phyloP scores from a whole-genome alignment of 2,113 vertebrate species.

The Eurypyga helias region DNA sequence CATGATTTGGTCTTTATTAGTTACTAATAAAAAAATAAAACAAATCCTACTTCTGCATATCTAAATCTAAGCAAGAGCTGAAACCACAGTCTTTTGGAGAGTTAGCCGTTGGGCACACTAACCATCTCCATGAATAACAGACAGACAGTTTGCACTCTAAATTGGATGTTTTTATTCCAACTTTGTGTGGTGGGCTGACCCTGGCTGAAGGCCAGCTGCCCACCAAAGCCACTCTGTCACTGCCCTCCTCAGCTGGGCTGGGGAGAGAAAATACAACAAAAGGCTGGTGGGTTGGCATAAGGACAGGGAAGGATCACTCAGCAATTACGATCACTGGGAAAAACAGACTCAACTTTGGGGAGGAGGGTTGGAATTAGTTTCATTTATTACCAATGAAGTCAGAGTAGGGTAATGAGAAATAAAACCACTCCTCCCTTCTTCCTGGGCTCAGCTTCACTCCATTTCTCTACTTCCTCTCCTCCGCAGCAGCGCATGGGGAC shows the following conservation, averaged over 20 bases:
- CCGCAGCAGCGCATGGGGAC: fast-evolving
- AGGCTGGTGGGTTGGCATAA: too few species aligned
- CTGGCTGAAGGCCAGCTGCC: too few species aligned
- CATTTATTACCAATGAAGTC: too few species aligned
- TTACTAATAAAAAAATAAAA: not conserved
- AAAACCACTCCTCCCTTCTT: not conserved
- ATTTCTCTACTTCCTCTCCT: not conserved
- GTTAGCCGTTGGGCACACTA: not conserved
- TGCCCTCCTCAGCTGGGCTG: too few species aligned
- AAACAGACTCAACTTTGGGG: too few species aligned
- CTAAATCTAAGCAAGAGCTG: not conserved
- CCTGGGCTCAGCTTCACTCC: not conserved
- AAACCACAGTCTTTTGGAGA: not conserved
- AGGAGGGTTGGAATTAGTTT: too few species aligned
- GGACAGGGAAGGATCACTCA: too few species aligned
- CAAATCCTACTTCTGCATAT: not conserved
- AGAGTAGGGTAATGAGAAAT: too few species aligned
- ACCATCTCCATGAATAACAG: not conserved
- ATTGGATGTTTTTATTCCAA: not conserved
- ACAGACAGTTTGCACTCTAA: not conserved
- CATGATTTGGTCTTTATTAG: not conserved
- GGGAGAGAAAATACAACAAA: too few species aligned
- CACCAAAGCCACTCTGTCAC: too few species aligned
- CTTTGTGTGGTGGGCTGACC: not conserved
- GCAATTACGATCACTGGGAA: too few species aligned